phyloP scores from a whole-genome alignment of 2,113 vertebrate species.

The Sturnus vulgaris region DNA sequence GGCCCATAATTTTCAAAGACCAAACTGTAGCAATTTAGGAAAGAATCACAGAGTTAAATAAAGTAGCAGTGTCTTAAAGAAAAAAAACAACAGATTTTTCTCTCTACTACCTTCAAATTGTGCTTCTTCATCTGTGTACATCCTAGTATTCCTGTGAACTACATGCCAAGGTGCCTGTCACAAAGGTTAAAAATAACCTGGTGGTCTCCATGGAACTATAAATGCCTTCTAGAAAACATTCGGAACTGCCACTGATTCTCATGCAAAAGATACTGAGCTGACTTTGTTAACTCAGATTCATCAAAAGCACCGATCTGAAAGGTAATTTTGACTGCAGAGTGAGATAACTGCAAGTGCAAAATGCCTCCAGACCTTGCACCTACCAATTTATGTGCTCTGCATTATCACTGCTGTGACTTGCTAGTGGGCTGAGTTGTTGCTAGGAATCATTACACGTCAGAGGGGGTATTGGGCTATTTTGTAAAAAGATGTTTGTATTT shows the following conservation, averaged over 20 bases:
- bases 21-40: slow-evolving; percentile 7
- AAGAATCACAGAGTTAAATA: slow-evolving; percentile 18
- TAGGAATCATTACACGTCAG: background rate
- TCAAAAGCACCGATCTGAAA: background rate
- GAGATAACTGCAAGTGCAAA: background rate
- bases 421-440: background rate
- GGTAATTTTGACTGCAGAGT: background rate
- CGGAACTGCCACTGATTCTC: background rate
- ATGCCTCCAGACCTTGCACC: background rate
- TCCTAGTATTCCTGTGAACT: background rate
- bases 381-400: background rate
- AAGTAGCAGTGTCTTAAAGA: background rate
- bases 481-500: background rate
- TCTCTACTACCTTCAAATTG: background rate
- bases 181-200: background rate
- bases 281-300: background rate
- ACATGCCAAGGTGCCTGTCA: background rate
- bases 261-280: background rate
- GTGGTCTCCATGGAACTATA: background rate
- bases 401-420: background rate
- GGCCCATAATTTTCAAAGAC: slow-evolving; percentile 3
- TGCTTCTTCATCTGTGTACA: background rate
- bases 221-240: background rate
- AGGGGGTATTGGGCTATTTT: background rate
- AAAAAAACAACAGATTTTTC: slow-evolving; percentile 1